These are phyloP conservation scores for Piaya cayana DNA, from an alignment of 2,113 vertebrate genomes.

Conservation along the genomic window DNA sequence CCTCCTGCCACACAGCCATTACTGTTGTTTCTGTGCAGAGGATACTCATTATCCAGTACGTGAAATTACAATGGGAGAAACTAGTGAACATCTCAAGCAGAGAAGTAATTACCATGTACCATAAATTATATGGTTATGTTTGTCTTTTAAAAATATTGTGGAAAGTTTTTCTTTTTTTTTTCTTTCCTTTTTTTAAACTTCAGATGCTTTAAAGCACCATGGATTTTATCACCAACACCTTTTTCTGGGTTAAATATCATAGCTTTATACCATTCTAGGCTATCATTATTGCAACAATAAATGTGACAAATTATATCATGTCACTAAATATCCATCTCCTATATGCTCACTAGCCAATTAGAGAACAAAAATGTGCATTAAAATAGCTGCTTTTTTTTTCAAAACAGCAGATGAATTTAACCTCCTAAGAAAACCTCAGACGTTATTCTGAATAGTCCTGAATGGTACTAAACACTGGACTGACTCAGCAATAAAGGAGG, in stretches of 20 bases:
- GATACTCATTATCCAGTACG: conserved; percentile 41
- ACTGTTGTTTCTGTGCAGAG: conserved; percentile 27
- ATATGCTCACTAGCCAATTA: not conserved
- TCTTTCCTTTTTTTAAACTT: not conserved
- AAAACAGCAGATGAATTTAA: not conserved
- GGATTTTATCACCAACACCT: not conserved
- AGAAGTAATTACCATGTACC: conserved; percentile 33
- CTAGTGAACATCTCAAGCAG: conserved; percentile 7
- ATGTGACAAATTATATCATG: not conserved
- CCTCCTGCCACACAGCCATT: not conserved
- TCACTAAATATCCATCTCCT: not conserved
- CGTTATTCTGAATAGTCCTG: not conserved
- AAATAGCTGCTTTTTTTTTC: not conserved
- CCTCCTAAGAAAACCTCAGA: not conserved
- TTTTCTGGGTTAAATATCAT: not conserved
- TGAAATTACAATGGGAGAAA: conserved; percentile 46
- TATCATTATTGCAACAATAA: not conserved
- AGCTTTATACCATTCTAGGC: not conserved
- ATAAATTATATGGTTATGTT: conserved; percentile 20
- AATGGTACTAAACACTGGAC: not conserved
- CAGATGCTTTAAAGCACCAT: not conserved
- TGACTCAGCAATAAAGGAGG: not conserved
- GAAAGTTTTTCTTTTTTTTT: not conserved
- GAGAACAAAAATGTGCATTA: not conserved
- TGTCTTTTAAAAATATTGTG: not conserved